Conservation (phyloP, 2,113 vertebrate species). For the Lipophrys pholis region DNA sequence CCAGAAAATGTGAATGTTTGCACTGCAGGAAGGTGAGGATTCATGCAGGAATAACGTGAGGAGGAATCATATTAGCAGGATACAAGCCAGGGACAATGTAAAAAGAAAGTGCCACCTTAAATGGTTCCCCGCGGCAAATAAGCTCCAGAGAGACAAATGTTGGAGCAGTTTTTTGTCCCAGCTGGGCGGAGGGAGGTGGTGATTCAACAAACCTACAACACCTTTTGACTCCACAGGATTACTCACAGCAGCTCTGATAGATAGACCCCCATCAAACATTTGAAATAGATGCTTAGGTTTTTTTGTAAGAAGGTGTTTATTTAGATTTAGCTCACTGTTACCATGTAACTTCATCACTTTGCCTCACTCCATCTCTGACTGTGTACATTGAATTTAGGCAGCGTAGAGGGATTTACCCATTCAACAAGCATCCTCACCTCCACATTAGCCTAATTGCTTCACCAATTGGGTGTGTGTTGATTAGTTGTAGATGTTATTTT, state of each 20-base stretch:
- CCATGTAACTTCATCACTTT: conserved; percentile 41
- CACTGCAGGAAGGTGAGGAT: conserved; percentile 24
- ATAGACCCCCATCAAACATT: conserved; percentile 41
- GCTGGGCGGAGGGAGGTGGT: conserved; percentile 37
- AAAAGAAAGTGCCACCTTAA: conserved; percentile 49
- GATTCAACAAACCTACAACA: conserved; percentile 63
- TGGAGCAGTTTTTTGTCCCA: conserved; percentile 49
- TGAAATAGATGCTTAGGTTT: conserved; percentile 47
- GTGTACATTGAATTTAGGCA: conserved; percentile 33
- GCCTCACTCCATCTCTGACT: conserved; percentile 38
- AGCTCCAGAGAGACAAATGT: conserved; percentile 62
- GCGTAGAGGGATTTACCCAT: conserved; percentile 27
- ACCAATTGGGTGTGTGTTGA: conserved; percentile 26
- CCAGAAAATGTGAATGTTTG: conserved; percentile 48
- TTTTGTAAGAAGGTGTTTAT: conserved; percentile 29
- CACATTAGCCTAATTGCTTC: conserved; percentile 52
- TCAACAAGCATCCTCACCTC: neutral
- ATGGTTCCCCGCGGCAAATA: conserved; percentile 62
- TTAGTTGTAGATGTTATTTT: neutral
- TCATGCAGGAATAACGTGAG: conserved; percentile 29
- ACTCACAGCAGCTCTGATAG: conserved; percentile 47
- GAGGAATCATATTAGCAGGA: conserved; percentile 51
- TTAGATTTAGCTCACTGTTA: conserved; percentile 65
- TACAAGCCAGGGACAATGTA: conserved; percentile 51
- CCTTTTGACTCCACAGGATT: conserved; percentile 54